Evolutionary conservation across 1,140 invertebrate species (phyloP), one percentile per base, ranked within the genome.

Genomic region (Phortica variegata): DNA sequence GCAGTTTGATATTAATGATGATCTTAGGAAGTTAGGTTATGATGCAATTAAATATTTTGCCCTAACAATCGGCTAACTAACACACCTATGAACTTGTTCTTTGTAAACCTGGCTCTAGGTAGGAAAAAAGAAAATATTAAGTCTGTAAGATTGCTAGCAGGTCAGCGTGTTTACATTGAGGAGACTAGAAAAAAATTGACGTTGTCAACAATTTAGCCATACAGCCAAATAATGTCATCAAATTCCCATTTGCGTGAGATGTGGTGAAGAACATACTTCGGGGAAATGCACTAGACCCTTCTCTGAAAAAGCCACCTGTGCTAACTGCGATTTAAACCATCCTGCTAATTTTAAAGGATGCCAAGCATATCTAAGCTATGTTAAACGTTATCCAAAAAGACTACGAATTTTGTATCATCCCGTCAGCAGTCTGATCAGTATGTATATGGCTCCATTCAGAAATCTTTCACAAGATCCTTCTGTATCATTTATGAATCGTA

Each of bases 1-100:
- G n/a, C n/a, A n/a, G n/a, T n/a, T n/a, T n/a, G n/a, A n/a, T n/a
- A n/a, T n/a, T n/a, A n/a, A n/a, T n/a, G n/a, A n/a, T n/a, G 16
- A 32, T 2, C 29, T 37, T 37, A 47, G 47, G 38, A 37, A 1
- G 17, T 29, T 20, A 43, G 40, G 40, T n/a, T 43, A 39, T 39
- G 33, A 47, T 31, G 47, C 18, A 31, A 32, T 50, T 7, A 42
- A 49, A 3, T 18, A 42, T 7, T 43, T 45, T 32, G 49, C 45
- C 18, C 43, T 43, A 49, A 54, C 38, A 21, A 17, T 46, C 43
- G 15, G 3, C 2, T 8, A 50, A 43, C 19, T 5, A n/a, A 20
- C 47, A 50, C 17, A 26, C 10, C 34, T 44, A 49, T 41, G 3
- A 49, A 49, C 8, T 44, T 49, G 23, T 54, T 49, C n/a, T 49